A percentile compares a stretch with the other conserved stretches of the same genome.
Evolutionary conservation across 1,140 invertebrate species (phyloP).

Genomic region (Druon quercuslanigerum): DNA sequence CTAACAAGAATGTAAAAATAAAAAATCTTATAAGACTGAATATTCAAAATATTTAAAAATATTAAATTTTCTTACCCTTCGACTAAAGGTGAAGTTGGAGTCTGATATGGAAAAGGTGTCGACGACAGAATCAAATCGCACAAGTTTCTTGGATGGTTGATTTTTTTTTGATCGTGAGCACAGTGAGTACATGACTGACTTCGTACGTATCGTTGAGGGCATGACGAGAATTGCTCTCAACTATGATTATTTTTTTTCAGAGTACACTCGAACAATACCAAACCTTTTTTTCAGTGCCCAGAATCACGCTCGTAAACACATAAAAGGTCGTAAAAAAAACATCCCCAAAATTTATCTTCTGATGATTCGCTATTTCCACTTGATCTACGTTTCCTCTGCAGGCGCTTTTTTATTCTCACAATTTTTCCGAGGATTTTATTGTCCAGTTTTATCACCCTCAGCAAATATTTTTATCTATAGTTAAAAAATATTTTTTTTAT

Average conservation of each 20-base stretch:
- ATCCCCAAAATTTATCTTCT: background rate
- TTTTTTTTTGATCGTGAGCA: slow-evolving; percentile 77
- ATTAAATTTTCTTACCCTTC: slow-evolving; percentile 72
- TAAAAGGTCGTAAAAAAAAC: background rate
- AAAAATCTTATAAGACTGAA: background rate
- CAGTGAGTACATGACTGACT: slow-evolving; percentile 78
- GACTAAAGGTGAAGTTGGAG: slow-evolving; percentile 67
- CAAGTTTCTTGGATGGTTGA: slow-evolving; percentile 76
- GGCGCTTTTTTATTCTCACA: background rate
- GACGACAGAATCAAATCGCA: slow-evolving; percentile 79
- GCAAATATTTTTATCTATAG: too few species aligned
- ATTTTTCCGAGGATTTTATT: background rate
- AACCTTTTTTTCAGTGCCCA: background rate
- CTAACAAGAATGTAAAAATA: too few species aligned
- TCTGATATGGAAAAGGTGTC: slow-evolving; percentile 80
- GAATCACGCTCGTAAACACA: background rate
- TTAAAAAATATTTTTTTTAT: too few species aligned
- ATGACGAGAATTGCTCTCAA: slow-evolving; percentile 57
- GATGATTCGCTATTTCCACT: background rate
- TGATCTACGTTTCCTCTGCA: background rate
- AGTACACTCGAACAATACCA: slow-evolving; percentile 5
- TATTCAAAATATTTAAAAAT: slow-evolving; percentile 28
- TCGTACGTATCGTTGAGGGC: slow-evolving; percentile 66
- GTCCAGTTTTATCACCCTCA: background rate
- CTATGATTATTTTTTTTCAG: slow-evolving; percentile 32